Evolutionary conservation across 2,113 vertebrate genomes (phyloP).

Genomic region (Petrocephalus microphthalmus): DNA sequence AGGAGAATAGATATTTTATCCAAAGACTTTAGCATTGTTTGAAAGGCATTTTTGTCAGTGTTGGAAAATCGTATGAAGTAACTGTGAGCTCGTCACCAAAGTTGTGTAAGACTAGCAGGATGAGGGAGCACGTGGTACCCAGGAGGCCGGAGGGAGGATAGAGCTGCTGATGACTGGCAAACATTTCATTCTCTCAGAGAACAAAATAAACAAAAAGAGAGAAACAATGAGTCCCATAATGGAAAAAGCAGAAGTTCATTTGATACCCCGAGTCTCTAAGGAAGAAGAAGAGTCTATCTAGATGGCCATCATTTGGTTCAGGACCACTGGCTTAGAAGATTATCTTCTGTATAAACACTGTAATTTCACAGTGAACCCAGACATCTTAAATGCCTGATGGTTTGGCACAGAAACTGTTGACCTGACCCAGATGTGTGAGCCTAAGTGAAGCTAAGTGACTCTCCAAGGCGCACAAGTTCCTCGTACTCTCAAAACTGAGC

Average conservation of each 20-base stretch:
- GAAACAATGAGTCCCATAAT: neutral
- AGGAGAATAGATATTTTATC: neutral
- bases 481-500: neutral
- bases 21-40: neutral
- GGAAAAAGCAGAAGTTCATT: neutral
- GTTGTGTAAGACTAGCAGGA: neutral
- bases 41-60: neutral
- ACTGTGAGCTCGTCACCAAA: neutral
- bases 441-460: neutral
- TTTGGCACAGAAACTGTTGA: neutral
- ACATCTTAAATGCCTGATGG: neutral
- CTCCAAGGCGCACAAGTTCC: neutral
- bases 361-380: neutral
- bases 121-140: neutral
- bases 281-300: neutral
- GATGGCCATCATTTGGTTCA: neutral
- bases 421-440: neutral
- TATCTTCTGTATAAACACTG: conserved; percentile 1
- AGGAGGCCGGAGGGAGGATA: neutral
- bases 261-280: neutral
- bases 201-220: neutral
- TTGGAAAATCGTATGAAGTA: neutral
- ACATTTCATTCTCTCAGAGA: neutral
- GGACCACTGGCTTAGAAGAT: neutral
- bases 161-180: neutral